Base-by-base conservation (phyloP, 2,888 invertebrate species). In the Archaeoteleia sp. region DNA sequence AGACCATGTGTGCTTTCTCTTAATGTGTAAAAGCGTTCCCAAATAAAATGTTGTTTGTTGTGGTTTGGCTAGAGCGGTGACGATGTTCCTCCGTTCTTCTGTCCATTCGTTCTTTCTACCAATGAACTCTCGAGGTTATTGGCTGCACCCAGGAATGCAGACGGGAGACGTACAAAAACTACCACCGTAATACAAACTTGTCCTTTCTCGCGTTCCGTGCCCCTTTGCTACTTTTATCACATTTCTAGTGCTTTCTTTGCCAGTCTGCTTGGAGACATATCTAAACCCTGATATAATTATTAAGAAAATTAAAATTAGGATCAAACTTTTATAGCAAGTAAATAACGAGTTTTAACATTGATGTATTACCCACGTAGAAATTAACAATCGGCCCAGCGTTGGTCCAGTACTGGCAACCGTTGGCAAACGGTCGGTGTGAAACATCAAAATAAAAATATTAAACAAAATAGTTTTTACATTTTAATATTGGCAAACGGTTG, bases 61-160 rank as follows among this genome's bases (percentile, higher is more conserved):
- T 30, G 29, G 30, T 39, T 45, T 29, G 37, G 20, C 5, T 20
- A 9, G 2, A 9, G 29, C n/a, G 2, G 8, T 23, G 29, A 20
- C 29, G 37, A 35, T 30, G 13, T 9, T 43, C 27, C 15, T 12
- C 54, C 17, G 4, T 29, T 34, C 51, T 48, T 39, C 35, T 37
- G 17, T 32, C 49, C 29, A 2, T 25, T n/a, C 27, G 54, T 46
- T 62, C 55, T 55, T 58, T 46, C 70, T 68, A 60, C 63, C 71
- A 71, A 73, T 71, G 75, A 60, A 73, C 73, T 71, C 68, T 53
- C 48, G 73, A 80, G 79, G 80, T 79, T 78, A 73, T 80, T 79
- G 79, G 72, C 78, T 78, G 73, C 73, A 48, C 62, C 60, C 60
- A 71, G 77, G 80, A 81, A 81, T 80, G 80, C 80, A 79, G 79